These are phyloP conservation scores for Ferdinandea cuprea DNA, from an alignment of 2,888 invertebrate genomes.

Conservation along the genomic window DNA sequence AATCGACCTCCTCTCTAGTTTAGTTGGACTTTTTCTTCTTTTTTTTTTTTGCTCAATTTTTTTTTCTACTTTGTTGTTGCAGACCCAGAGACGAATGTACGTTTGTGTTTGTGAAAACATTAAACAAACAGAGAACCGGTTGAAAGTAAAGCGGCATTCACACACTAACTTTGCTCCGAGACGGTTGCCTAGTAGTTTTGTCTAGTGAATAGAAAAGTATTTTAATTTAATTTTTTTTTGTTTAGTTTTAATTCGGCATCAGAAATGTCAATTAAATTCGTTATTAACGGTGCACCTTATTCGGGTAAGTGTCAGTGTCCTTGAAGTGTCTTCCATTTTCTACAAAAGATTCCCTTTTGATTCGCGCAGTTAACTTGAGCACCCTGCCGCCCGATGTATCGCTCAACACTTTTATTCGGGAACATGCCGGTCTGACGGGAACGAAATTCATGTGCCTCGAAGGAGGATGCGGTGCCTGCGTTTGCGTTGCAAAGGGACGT, in stretches of 20 bases:
- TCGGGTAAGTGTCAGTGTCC: conserved; percentile 38
- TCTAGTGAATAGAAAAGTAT: background rate
- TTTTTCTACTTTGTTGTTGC: background rate
- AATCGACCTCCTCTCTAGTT: too few species aligned
- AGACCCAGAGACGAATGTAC: background rate
- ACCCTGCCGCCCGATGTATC: conserved; percentile 83
- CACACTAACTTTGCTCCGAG: conserved; percentile 31
- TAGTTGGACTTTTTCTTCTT: too few species aligned
- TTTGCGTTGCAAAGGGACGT: conserved; percentile 82
- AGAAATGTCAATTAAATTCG: conserved; percentile 71
- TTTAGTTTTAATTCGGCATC: conserved; percentile 62
- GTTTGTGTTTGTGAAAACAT: background rate
- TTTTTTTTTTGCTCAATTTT: too few species aligned
- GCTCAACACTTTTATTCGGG: conserved; percentile 86
- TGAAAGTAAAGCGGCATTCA: conserved; percentile 54
- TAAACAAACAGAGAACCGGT: conserved; percentile 40
- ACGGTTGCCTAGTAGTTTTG: conserved; percentile 39
- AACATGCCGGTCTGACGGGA: conserved; percentile 85
- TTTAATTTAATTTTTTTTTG: conserved; percentile 8
- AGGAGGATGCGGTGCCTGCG: conserved; percentile 88
- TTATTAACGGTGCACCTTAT: conserved; percentile 49
- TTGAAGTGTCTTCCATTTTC: background rate
- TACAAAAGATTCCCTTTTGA: background rate
- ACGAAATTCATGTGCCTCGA: conserved; percentile 88
- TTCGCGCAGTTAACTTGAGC: conserved; percentile 80